A percentile compares a stretch with the other conserved stretches of the same genome.
phyloP scores from a whole-genome alignment of 2,797 vertebrate species.

The Arremon aurantiirostris region DNA sequence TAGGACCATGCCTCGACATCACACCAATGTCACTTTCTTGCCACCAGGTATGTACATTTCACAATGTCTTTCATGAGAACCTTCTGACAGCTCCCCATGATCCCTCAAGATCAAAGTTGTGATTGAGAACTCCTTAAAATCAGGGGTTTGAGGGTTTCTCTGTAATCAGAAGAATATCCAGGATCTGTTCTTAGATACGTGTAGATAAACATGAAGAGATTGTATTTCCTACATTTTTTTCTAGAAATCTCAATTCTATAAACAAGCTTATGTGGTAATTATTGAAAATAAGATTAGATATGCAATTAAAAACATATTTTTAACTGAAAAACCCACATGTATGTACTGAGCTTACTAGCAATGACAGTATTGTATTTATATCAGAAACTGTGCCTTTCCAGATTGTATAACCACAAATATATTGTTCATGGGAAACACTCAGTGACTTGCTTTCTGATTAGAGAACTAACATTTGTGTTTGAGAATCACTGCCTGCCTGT shows the following conservation, averaged over 20 bases:
- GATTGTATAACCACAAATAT: neutral
- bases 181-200: neutral
- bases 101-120: neutral
- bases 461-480: neutral
- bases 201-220: neutral
- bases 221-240: neutral
- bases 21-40: neutral
- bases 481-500: neutral
- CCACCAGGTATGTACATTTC: neutral
- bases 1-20: neutral
- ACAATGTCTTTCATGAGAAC: neutral
- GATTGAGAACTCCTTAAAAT: neutral
- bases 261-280: neutral
- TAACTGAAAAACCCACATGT: neutral
- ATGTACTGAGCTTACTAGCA: neutral
- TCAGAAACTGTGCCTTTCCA: neutral
- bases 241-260: neutral
- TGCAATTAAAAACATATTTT: neutral
- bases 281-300: neutral
- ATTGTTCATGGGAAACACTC: neutral
- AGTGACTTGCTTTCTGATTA: neutral
- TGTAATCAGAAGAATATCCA: neutral
- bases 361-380: neutral
- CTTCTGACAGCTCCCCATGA: neutral
- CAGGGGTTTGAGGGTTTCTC: neutral